Evolutionary conservation across 2,113 vertebrate genomes (phyloP).

Genomic region (Rousettus leschenaultii): DNA sequence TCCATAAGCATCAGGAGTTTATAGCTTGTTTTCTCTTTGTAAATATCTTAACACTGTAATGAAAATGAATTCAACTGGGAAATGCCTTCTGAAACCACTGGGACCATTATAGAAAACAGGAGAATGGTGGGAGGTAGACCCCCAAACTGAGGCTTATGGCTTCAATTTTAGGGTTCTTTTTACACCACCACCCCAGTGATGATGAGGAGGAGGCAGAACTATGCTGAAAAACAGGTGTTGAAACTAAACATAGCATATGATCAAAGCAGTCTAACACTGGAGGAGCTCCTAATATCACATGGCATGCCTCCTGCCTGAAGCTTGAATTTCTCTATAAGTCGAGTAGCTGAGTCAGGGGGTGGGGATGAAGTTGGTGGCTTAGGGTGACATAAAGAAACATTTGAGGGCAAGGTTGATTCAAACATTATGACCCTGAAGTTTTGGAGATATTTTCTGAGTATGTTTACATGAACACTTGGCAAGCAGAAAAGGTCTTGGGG

Average conservation of each 20-base stretch:
- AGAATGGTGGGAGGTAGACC: not conserved
- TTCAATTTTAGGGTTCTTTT: conserved; percentile 44
- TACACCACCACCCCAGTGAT: not conserved
- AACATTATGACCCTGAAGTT: not conserved
- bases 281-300: conserved; percentile 5
- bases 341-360: conserved; percentile 24
- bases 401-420: not conserved
- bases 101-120: not conserved
- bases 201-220: not conserved
- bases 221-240: conserved; percentile 26
- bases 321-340: conserved; percentile 5
- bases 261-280: conserved; percentile 3
- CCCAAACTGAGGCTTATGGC: not conserved
- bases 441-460: conserved; percentile 4
- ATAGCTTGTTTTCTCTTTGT: conserved; percentile 40
- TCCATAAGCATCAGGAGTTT: not conserved
- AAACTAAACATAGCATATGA: conserved; percentile 54
- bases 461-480: conserved; percentile 1
- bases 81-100: conserved; percentile 22
- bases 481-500: not conserved
- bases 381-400: conserved; percentile 21
- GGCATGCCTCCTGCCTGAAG: not conserved
- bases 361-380: not conserved
- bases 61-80: conserved; percentile 30
- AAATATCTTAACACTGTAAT: conserved; percentile 33